phyloP scores from a whole-genome alignment of 2,888 invertebrate genomes.

The Dimorphilus gyrociliatus region DNA sequence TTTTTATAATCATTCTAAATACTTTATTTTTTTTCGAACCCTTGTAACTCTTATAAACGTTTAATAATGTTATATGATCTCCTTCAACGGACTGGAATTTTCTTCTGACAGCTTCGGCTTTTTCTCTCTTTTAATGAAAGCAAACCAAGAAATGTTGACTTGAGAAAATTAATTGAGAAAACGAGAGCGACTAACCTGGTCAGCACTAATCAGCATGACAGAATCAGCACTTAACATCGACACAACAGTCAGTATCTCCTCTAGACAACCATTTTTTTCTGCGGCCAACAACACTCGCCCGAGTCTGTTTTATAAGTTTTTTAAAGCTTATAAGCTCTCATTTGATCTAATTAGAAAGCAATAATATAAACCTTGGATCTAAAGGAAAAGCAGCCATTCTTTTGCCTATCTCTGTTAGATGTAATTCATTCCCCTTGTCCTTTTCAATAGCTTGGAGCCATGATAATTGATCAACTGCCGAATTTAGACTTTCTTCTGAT shows the following conservation, averaged over 20 bases:
- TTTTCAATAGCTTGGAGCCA: conserved; percentile 49
- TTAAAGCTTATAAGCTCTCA: too few relatives aligned
- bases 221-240: conserved; percentile 75
- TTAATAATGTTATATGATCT: conserved; percentile 77
- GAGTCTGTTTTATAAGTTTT: too few relatives aligned
- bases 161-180: too few relatives aligned
- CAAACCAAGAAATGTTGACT: too few relatives aligned
- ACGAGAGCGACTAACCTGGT: too few relatives aligned
- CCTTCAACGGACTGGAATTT: conserved; percentile 73
- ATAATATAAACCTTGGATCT: conserved; percentile 71
- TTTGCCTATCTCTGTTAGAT: conserved; percentile 59
- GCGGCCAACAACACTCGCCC: too few relatives aligned
- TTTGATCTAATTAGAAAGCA: too few relatives aligned
- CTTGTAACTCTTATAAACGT: conserved; percentile 63
- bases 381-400: conserved; percentile 79
- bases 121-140: conserved; percentile 43
- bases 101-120: conserved; percentile 51
- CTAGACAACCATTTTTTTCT: too few relatives aligned
- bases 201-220: conserved; percentile 59
- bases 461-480: conserved; percentile 39
- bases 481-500: too few relatives aligned
- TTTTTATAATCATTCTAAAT: conserved; percentile 17
- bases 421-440: conserved; percentile 10
- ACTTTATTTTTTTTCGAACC: conserved; percentile 47
- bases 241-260: conserved; percentile 59